These are phyloP conservation scores for Stenchaetothrips biformis DNA, from an alignment of 2,888 invertebrate species.

Conservation along the genomic window DNA sequence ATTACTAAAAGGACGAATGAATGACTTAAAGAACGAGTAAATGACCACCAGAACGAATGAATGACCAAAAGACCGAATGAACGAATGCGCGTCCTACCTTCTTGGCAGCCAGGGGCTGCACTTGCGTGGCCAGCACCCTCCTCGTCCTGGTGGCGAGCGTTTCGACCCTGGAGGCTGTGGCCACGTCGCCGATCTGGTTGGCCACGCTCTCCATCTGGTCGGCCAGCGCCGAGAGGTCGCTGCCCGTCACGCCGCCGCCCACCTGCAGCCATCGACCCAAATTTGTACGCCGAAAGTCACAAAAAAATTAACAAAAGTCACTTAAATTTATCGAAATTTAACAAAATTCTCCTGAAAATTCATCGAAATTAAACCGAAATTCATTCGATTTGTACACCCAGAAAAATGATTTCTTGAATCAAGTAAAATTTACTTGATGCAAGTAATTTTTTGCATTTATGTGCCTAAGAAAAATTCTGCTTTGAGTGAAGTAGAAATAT, in stretches of 20 bases:
- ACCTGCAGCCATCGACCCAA: constrained; percentile 46
- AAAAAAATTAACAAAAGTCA: background rate
- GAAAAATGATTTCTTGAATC: no score
- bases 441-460: no score
- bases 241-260: constrained; percentile 57
- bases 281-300: background rate
- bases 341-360: background rate
- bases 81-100: constrained; percentile 37
- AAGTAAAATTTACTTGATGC: no score
- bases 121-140: constrained; percentile 58
- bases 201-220: constrained; percentile 63
- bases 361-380: no score
- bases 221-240: constrained; percentile 59
- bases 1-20: background rate
- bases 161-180: constrained; percentile 67
- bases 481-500: no score
- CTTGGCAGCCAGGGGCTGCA: constrained; percentile 60
- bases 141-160: constrained; percentile 61
- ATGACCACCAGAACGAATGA: no score
- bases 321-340: no score
- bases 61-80: no score
- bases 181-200: constrained; percentile 63
- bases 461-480: no score
- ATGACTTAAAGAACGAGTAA: background rate
- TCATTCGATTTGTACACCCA: no score